phyloP scores from a whole-genome alignment of 2,888 invertebrate species.

The Hydrotaea diabolus region DNA sequence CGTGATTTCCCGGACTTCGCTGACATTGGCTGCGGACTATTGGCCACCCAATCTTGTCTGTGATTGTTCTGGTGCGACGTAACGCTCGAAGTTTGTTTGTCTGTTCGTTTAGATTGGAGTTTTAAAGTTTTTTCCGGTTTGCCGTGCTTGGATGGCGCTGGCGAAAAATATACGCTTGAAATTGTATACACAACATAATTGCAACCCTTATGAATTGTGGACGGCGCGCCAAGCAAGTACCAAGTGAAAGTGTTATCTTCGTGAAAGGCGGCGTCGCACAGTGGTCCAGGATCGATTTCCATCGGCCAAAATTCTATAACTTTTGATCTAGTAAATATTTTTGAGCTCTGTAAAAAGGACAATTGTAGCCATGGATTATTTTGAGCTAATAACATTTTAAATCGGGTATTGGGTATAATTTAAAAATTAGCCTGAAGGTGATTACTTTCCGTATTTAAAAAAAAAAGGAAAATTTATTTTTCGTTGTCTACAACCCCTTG shows the following conservation, averaged over 20 bases:
- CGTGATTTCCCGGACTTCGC: not conserved
- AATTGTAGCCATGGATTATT: too few relatives aligned
- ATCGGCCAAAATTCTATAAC: too few relatives aligned
- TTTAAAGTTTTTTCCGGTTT: slow-evolving; percentile 39
- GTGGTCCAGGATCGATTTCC: too few relatives aligned
- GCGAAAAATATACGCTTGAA: slow-evolving; percentile 37
- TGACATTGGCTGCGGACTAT: not conserved
- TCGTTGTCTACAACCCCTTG: too few relatives aligned
- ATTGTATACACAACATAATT: slow-evolving; percentile 44
- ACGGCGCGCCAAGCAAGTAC: not conserved
- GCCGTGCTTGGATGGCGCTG: slow-evolving; percentile 14
- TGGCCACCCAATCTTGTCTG: slow-evolving; percentile 5
- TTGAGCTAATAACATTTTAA: too few relatives aligned
- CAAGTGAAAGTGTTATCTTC: slow-evolving; percentile 49
- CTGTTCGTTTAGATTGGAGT: slow-evolving; percentile 14
- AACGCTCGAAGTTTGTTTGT: slow-evolving; percentile 11
- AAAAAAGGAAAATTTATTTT: too few relatives aligned
- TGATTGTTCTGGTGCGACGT: slow-evolving; percentile 5
- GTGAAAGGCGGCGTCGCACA: too few relatives aligned
- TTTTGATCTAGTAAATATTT: too few relatives aligned
- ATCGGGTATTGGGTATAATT: too few relatives aligned
- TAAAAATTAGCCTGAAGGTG: too few relatives aligned
- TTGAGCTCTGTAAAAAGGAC: too few relatives aligned
- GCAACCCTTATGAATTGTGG: slow-evolving; percentile 40
- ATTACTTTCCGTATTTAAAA: too few relatives aligned